Base-by-base conservation (phyloP, 1,140 invertebrate genomes). In the Magallana ariakensis region DNA sequence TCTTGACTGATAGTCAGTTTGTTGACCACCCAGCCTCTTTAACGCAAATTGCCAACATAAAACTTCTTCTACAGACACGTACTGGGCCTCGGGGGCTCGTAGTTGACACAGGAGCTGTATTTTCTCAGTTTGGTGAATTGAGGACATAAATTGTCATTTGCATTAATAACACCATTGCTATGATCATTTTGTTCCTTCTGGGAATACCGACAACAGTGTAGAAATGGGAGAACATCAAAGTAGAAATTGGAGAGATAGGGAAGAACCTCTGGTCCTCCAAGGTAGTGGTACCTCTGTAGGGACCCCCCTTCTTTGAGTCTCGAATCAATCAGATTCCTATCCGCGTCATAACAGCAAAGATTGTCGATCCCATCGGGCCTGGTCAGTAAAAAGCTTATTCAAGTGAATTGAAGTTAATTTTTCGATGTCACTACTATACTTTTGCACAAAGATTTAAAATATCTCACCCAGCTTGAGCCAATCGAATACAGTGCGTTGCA, bases 191-290 rank as follows among this genome's bases (percentile, higher is more conserved):
- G 10, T 19, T 57, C 26, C 19, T 62, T 19, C 13, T 56, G 66
- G 56, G 26, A 53, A 60, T 86, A 75, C 10, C 57, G 33, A 80
- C 87, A 88, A 26, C 87, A 88, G 46, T 88, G 80, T n/a, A 83
- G 55, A 55, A 75, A 86, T n/a, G 87, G 85, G 9, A 83, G 55
- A 62, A 83, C 55, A 54, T 88, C 87, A 84, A 75, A 66, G 46
- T 83, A 83, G 10, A 88, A 22, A 66, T 88, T 88, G 4, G 87
- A 83, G 22, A 88, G 22, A 70, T 86, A 86, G 11, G 87, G 87
- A 15, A 70, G 82, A 15, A 16, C 81, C 6, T 80, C 62, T 6
- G 15, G 1, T 53, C 75, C 84, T 10, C 87, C 87, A 46, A 83
- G 55, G 33, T 86, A 88, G 56, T 88, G 87, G 19, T 83, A 86